These are phyloP conservation scores for Diachasmimorpha longicaudata DNA, from an alignment of 1,140 invertebrate genomes.

Conservation along the genomic window DNA sequence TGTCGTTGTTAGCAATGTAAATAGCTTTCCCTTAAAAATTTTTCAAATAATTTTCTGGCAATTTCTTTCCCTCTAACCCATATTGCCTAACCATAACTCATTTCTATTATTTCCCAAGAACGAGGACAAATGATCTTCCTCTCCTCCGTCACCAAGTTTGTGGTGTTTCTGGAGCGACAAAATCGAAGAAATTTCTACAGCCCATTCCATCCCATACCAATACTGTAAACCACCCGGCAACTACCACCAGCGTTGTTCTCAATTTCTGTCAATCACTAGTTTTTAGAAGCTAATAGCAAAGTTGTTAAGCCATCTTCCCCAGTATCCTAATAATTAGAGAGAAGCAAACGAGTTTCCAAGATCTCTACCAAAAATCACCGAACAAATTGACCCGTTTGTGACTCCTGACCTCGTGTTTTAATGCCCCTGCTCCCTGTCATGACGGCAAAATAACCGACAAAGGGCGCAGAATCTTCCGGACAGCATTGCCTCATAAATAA, in stretches of 20 bases:
- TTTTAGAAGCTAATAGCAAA: background rate
- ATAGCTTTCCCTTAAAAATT: no score
- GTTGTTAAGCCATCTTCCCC: background rate
- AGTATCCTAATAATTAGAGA: background rate
- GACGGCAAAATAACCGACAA: background rate
- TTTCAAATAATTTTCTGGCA: no score
- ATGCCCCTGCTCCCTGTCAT: background rate
- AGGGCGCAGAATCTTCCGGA: background rate
- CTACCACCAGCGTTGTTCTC: background rate
- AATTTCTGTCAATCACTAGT: background rate
- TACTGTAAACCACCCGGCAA: background rate
- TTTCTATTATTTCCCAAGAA: no score
- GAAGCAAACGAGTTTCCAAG: background rate
- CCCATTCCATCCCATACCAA: no score
- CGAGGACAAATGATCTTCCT: background rate
- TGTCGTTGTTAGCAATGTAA: no score
- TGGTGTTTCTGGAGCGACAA: background rate
- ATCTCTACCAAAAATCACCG: background rate
- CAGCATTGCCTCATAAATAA: background rate
- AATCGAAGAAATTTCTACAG: no score
- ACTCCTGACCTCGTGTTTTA: background rate
- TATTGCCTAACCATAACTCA: no score
- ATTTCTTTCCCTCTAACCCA: no score
- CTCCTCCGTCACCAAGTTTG: background rate
- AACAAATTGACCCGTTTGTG: background rate